These are phyloP conservation scores for Reticulitermes speratus DNA, from an alignment of 1,140 invertebrate species.

Conservation along the genomic window DNA sequence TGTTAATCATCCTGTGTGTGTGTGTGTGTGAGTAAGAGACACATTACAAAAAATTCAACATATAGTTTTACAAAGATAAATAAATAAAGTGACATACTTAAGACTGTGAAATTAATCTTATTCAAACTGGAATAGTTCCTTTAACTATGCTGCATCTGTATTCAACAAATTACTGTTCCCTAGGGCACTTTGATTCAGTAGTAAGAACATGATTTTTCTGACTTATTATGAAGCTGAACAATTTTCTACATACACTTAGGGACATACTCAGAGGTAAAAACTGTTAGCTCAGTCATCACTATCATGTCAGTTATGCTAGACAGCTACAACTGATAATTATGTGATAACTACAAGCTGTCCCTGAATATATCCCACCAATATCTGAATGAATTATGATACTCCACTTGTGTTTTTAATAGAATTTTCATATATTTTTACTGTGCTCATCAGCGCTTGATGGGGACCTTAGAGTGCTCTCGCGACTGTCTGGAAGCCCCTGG, in stretches of 20 bases:
- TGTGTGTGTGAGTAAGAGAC: too few relatives aligned
- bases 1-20: background rate
- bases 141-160: background rate
- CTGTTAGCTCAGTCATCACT: background rate
- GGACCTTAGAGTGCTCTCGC: slow-evolving; percentile 1
- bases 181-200: background rate
- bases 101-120: too few relatives aligned
- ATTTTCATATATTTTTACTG: slow-evolving; percentile 28
- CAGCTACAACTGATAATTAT: background rate
- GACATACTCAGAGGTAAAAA: slow-evolving; percentile 10
- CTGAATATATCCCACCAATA: slow-evolving; percentile 14
- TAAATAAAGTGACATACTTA: background rate
- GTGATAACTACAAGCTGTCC: background rate
- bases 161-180: background rate
- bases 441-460: slow-evolving; percentile 21
- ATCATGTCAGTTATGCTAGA: background rate
- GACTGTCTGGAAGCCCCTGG: slow-evolving; percentile 13
- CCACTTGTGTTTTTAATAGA: slow-evolving; percentile 26
- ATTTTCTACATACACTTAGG: background rate
- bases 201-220: background rate
- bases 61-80: background rate
- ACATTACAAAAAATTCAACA: too few relatives aligned
- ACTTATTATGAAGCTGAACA: too few relatives aligned
- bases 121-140: background rate
- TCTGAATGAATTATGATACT: slow-evolving; percentile 20